Conservation (phyloP, 2,797 vertebrate genomes). For the Mormyrops attenuatus region DNA sequence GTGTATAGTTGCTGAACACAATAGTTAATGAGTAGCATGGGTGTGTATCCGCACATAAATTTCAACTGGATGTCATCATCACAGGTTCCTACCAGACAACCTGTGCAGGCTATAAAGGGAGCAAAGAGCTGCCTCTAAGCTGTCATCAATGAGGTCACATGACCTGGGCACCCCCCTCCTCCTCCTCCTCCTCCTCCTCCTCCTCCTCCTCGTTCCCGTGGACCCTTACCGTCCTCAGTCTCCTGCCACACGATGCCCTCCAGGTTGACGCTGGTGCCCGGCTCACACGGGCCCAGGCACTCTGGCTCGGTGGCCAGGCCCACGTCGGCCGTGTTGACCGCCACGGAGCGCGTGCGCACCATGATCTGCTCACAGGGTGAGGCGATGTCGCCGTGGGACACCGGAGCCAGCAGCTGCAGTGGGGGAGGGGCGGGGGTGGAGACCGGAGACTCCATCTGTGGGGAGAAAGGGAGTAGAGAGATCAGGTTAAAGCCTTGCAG, state of each 20-base stretch:
- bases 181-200: neutral
- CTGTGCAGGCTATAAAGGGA: neutral
- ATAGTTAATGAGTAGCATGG: neutral
- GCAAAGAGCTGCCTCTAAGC: neutral
- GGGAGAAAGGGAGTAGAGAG: conserved; percentile 33
- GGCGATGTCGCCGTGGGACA: conserved; percentile 83
- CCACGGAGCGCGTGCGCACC: conserved; percentile 94
- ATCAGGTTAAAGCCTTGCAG: conserved; percentile 11
- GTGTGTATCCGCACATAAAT: neutral
- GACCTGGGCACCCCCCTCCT: neutral
- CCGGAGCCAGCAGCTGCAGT: conserved; percentile 83
- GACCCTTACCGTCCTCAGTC: conserved; percentile 87
- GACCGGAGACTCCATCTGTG: conserved; percentile 93
- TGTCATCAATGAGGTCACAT: neutral
- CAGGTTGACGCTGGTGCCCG: conserved; percentile 95
- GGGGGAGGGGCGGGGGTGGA: conserved; percentile 87
- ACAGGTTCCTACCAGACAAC: neutral
- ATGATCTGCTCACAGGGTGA: conserved; percentile 98
- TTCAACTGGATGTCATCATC: neutral
- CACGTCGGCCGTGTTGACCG: conserved; percentile 93
- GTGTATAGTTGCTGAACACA: neutral
- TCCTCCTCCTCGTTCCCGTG: neutral
- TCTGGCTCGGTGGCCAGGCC: conserved; percentile 91
- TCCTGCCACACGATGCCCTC: conserved; percentile 99
- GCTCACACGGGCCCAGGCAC: conserved; percentile 94